Base-by-base conservation (phyloP, 2,888 invertebrate species). In the Hirtodrosophila duncani region DNA sequence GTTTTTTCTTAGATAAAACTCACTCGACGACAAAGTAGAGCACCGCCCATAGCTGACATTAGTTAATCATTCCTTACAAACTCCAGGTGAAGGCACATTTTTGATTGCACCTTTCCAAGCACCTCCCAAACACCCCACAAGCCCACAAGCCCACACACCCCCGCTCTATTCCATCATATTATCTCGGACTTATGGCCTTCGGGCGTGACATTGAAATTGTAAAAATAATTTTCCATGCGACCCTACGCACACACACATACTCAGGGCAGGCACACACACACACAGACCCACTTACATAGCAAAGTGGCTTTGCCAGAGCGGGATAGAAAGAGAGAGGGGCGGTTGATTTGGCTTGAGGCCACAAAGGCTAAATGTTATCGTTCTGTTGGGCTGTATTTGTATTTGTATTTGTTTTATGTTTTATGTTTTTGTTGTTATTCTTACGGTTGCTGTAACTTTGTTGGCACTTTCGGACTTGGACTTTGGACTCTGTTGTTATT, bases 171-270 rank as follows among this genome's bases (percentile, higher is more conserved):
- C 36, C 20, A n/a, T 21, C 3, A 1, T n/a, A n/a, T n/a, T n/a
- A 30, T n/a, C 36, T 23, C 30, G 39, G 18, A n/a, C 59, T 43
- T 42, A 56, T 48, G 60, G 51, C 69, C 69, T 65, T 69, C 59
- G 67, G 56, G 36, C 59, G 59, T n/a, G 71, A 70, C 71, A 72
- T 70, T 72, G 71, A 72, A 72, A 72, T 70, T 70, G 68, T 74
- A 68, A 70, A 71, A 72, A 70, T 72, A 72, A 74, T 70, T 71
- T 61, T 39, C 29, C 57, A 57, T 55, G 53, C 48, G 48, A 51
- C 34, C 34, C 27, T 34, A 38, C 30, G 29, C 36, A 30, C 41
- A 38, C 36, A 38, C 31, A 21, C 13, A 13, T 24, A 20, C 45
- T 21, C 36, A 34, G 31, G 23, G 29, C 13, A 23, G 24, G 20